Percentiles rank a stretch among this genome's conserved stretches.
Conservation (phyloP, 2,113 vertebrate genomes). For the Sinocyclocheilus anshuiensis region DNA sequence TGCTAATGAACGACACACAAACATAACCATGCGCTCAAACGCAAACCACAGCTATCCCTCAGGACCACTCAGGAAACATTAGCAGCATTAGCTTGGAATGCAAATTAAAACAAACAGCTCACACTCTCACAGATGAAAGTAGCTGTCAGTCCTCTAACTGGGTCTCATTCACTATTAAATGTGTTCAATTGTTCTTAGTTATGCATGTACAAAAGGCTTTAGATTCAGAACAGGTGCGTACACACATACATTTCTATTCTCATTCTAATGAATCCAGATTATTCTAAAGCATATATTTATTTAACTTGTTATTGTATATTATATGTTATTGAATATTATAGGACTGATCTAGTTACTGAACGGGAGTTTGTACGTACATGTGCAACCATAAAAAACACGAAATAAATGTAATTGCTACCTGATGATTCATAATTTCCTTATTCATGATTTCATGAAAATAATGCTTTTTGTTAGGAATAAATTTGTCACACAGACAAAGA, state of each 20-base stretch:
- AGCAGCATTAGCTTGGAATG: constrained; percentile 73
- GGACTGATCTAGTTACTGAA: no score
- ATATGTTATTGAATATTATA: no score
- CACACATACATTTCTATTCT: background rate
- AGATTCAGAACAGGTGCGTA: constrained; percentile 25
- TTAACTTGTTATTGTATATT: no score
- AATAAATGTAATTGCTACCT: no score
- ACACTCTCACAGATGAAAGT: constrained; percentile 45
- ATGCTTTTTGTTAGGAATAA: background rate
- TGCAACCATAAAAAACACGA: no score
- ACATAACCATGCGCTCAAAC: constrained; percentile 45
- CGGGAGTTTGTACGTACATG: no score
- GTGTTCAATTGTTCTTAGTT: constrained; percentile 36
- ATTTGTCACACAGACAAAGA: constrained; percentile 13
- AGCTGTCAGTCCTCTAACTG: constrained; percentile 5
- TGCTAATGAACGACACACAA: constrained; percentile 47
- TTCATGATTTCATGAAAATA: background rate
- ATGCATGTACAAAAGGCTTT: constrained; percentile 12
- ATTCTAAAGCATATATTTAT: background rate
- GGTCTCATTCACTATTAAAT: constrained; percentile 46
- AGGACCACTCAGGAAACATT: constrained; percentile 71
- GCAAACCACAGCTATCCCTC: constrained; percentile 35
- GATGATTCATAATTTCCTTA: background rate
- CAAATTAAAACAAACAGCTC: constrained; percentile 74
- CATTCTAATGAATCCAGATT: background rate